Evolutionary conservation across 2,113 vertebrate species (phyloP).

Genomic region (Anguilla rostrata): DNA sequence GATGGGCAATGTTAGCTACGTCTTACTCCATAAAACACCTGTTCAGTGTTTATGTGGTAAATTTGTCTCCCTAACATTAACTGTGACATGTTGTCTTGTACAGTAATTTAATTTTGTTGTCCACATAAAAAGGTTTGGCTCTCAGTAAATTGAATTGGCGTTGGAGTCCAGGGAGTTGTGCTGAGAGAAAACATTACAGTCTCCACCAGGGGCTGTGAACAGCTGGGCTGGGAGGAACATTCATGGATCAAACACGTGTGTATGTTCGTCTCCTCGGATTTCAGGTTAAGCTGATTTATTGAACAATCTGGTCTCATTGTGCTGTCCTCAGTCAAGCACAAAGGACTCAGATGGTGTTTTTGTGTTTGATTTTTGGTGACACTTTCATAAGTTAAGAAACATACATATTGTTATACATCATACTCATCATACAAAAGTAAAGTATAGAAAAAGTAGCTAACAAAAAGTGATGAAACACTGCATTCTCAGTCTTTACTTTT

Average conservation of each 20-base stretch:
- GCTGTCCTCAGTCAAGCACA: background rate
- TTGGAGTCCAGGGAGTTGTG: conserved; percentile 1
- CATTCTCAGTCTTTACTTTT: too few relatives aligned
- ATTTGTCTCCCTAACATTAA: background rate
- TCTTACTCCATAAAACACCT: background rate
- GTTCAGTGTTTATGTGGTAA: background rate
- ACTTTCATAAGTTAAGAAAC: background rate
- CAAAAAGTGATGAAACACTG: too few relatives aligned
- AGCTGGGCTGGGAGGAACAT: background rate
- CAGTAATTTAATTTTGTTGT: conserved; percentile 4
- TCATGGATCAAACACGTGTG: background rate
- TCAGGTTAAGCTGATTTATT: background rate
- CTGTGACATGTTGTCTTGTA: conserved; percentile 6
- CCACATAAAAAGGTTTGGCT: conserved; percentile 4
- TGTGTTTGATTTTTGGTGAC: background rate
- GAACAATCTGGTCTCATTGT: background rate
- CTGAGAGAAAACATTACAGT: background rate
- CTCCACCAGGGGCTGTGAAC: conserved; percentile 7
- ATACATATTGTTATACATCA: background rate
- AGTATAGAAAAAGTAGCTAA: background rate
- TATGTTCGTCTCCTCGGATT: background rate
- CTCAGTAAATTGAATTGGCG: background rate
- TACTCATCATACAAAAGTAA: background rate
- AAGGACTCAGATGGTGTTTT: background rate
- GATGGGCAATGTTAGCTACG: background rate